Conservation (phyloP, 1,140 invertebrate species). For the Nylanderia fulva region DNA sequence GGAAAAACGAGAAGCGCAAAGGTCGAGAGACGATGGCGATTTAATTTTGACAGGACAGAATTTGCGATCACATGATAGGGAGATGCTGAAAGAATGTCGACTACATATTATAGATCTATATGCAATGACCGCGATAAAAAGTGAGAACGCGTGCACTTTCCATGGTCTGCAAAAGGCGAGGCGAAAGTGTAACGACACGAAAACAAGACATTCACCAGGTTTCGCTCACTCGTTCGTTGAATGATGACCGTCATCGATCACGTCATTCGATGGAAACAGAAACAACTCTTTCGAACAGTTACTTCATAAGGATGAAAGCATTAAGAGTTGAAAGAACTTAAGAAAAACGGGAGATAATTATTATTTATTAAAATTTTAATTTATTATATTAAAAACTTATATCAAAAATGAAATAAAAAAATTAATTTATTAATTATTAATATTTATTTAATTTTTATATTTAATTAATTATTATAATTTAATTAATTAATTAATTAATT, state of each 20-base stretch:
- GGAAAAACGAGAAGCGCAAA: neutral
- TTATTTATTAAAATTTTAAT: too few species aligned
- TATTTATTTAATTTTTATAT: too few species aligned
- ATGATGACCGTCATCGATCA: neutral
- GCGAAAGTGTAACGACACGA: constrained; percentile 41
- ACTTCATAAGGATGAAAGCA: neutral
- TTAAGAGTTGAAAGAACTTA: neutral
- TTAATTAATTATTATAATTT: too few species aligned
- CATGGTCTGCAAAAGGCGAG: neutral
- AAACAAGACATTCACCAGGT: constrained; percentile 11
- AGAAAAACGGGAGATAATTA: too few species aligned
- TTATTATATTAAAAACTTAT: too few species aligned
- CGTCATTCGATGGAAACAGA: neutral
- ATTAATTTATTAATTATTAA: too few species aligned
- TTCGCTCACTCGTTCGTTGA: neutral
- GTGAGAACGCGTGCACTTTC: constrained; percentile 27
- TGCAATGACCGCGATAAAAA: neutral
- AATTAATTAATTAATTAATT: too few species aligned
- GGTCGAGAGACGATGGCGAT: neutral
- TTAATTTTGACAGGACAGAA: neutral
- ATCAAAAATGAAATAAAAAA: too few species aligned
- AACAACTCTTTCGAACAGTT: neutral
- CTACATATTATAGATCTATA: too few species aligned
- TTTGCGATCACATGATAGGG: neutral
- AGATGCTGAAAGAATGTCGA: neutral